Conservation (phyloP, 2,797 vertebrate genomes). For the Helostoma temminkii region DNA sequence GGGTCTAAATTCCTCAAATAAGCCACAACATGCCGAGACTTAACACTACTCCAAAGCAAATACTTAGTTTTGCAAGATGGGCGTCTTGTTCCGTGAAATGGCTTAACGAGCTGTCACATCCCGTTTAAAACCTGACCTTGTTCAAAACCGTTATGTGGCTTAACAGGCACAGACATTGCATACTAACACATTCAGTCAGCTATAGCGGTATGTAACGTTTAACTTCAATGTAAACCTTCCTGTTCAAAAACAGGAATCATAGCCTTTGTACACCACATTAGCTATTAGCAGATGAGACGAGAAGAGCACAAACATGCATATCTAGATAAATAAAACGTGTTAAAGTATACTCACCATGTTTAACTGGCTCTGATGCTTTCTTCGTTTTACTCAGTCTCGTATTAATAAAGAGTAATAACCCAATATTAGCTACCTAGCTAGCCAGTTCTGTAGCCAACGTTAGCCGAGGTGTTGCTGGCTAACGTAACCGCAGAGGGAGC, state of each 20-base stretch:
- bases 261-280: conserved; percentile 28
- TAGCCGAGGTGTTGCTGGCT: conserved; percentile 73
- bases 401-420: conserved; percentile 55
- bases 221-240: conserved; percentile 4
- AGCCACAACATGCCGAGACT: conserved; percentile 83
- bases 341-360: conserved; percentile 81
- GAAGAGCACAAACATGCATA: conserved; percentile 3
- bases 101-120: conserved; percentile 63
- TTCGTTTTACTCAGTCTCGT: conserved; percentile 47
- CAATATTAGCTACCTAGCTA: conserved; percentile 55
- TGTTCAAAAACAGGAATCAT: not conserved
- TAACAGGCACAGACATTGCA: not conserved
- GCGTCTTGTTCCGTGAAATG: conserved; percentile 69
- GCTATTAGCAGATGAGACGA: conserved; percentile 26
- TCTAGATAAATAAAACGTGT: not conserved
- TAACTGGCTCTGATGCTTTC: conserved; percentile 50
- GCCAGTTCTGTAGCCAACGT: conserved; percentile 63
- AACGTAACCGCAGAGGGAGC: conserved; percentile 53
- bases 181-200: not conserved
- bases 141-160: conserved; percentile 59
- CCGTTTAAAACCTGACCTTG: conserved; percentile 44
- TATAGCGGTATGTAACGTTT: not conserved
- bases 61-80: conserved; percentile 76
- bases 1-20: conserved; percentile 83
- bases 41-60: conserved; percentile 58